phyloP scores from a whole-genome alignment of 2,113 vertebrate species.

The Arenaria interpres region DNA sequence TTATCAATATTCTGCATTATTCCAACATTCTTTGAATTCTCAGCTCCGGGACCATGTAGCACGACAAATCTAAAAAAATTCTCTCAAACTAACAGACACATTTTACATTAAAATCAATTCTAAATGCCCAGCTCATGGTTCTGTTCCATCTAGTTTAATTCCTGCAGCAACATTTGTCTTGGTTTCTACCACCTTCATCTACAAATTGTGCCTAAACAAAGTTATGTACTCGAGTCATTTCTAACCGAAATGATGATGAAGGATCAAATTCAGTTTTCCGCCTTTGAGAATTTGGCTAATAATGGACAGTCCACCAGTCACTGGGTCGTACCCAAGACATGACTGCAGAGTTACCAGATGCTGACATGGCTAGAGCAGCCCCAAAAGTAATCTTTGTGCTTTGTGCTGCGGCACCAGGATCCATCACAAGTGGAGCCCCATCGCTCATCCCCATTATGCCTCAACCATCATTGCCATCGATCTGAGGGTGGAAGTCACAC shows the following conservation, averaged over 20 bases:
- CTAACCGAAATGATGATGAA: not conserved
- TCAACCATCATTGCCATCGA: not conserved
- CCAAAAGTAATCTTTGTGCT: not conserved
- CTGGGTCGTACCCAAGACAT: not conserved
- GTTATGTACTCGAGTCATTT: not conserved
- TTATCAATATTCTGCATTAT: not conserved
- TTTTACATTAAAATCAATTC: not conserved
- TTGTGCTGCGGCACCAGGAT: not conserved
- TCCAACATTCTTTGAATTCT: not conserved
- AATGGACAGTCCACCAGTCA: not conserved
- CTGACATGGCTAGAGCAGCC: not conserved
- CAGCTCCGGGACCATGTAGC: not conserved
- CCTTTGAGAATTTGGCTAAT: not conserved
- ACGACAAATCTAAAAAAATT: not conserved
- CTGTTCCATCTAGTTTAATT: not conserved
- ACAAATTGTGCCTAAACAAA: not conserved
- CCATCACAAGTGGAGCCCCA: not conserved
- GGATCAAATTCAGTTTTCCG: not conserved
- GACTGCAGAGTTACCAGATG: not conserved
- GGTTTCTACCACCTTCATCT: not conserved
- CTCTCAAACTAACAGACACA: not conserved
- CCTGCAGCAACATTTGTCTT: not conserved
- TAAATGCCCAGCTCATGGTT: not conserved
- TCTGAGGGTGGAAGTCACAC: rapidly evolving
- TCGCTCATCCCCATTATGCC: not conserved